These are phyloP conservation scores for Halcyon senegalensis DNA, from an alignment of 2,113 vertebrate genomes.

Conservation along the genomic window DNA sequence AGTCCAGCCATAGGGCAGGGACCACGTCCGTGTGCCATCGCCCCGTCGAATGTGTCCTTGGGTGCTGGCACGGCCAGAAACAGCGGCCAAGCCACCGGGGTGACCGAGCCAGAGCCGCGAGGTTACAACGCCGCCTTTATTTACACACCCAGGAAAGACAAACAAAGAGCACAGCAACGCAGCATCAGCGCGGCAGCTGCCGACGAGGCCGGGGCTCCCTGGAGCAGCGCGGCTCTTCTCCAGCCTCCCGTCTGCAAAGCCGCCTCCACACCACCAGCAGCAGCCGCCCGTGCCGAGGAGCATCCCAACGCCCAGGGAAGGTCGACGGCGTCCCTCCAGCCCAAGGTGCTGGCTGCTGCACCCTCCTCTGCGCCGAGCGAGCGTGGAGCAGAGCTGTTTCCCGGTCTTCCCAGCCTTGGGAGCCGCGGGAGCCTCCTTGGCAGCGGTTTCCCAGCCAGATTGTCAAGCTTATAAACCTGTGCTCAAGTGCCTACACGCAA, in stretches of 20 bases:
- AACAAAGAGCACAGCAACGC: not conserved
- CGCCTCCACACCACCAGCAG: not conserved
- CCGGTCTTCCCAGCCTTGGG: not conserved
- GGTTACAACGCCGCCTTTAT: not conserved
- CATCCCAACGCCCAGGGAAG: fast-evolving
- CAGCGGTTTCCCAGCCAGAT: not conserved
- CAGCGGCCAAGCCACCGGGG: not conserved
- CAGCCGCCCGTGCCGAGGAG: fast-evolving
- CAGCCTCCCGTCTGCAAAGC: not conserved
- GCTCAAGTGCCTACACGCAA: slow-evolving; percentile 3
- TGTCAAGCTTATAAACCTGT: slow-evolving; percentile 18
- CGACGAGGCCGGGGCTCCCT: not conserved
- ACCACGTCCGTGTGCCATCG: not conserved
- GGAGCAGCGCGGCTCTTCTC: not conserved
- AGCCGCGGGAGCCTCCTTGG: slow-evolving; percentile 24
- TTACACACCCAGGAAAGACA: slow-evolving; percentile 4
- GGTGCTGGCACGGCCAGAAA: not conserved
- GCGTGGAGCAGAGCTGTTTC: fast-evolving
- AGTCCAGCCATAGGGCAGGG: not conserved
- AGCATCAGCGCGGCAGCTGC: not conserved
- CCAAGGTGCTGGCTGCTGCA: not conserved
- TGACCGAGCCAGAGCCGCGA: not conserved
- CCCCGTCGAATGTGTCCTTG: not conserved
- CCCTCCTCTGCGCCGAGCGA: not conserved
- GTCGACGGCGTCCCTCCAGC: fast-evolving